These are phyloP conservation scores for Leptoteleia sp. DNA, from an alignment of 1,140 invertebrate species.

Conservation along the genomic window DNA sequence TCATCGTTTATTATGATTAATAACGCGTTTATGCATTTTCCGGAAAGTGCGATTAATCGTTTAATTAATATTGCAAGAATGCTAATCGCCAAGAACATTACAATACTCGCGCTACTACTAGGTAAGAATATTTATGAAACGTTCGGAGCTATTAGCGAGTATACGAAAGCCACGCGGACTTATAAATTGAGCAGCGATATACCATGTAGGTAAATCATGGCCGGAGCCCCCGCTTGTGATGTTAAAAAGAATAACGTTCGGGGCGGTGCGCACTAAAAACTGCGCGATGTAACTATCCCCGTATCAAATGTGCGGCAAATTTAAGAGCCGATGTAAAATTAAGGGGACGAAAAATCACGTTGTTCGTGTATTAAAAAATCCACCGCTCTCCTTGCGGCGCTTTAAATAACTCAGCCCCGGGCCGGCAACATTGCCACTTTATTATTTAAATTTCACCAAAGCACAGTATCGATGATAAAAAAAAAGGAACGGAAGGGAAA, in stretches of 20 bases:
- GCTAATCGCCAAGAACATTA: slow-evolving; percentile 43
- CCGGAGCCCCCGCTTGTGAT: slow-evolving; percentile 41
- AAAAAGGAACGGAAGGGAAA: slow-evolving; percentile 18
- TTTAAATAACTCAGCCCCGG: slow-evolving; percentile 41
- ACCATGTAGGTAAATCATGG: slow-evolving; percentile 55
- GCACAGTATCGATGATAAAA: slow-evolving; percentile 47
- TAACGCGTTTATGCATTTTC: slow-evolving; percentile 33
- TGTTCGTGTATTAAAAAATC: slow-evolving; percentile 60
- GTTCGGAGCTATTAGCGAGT: slow-evolving; percentile 56
- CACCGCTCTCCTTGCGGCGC: slow-evolving; percentile 38
- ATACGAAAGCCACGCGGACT: slow-evolving; percentile 52
- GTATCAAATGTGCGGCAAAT: slow-evolving; percentile 48
- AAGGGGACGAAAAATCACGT: slow-evolving; percentile 54
- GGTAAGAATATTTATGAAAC: slow-evolving; percentile 62
- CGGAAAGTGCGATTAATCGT: slow-evolving; percentile 52
- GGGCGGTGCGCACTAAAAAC: slow-evolving; percentile 16
- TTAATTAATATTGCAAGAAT: slow-evolving; percentile 55
- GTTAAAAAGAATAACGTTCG: slow-evolving; percentile 45
- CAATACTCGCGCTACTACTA: slow-evolving; percentile 46
- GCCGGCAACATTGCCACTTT: slow-evolving; percentile 28
- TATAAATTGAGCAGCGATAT: slow-evolving; percentile 58
- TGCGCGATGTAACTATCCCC: slow-evolving; percentile 29
- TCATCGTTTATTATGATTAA: slow-evolving; percentile 48
- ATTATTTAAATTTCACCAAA: slow-evolving; percentile 55
- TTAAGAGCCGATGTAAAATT: slow-evolving; percentile 51